phyloP scores from a whole-genome alignment of 2,797 vertebrate species.

The Natrix natrix region DNA sequence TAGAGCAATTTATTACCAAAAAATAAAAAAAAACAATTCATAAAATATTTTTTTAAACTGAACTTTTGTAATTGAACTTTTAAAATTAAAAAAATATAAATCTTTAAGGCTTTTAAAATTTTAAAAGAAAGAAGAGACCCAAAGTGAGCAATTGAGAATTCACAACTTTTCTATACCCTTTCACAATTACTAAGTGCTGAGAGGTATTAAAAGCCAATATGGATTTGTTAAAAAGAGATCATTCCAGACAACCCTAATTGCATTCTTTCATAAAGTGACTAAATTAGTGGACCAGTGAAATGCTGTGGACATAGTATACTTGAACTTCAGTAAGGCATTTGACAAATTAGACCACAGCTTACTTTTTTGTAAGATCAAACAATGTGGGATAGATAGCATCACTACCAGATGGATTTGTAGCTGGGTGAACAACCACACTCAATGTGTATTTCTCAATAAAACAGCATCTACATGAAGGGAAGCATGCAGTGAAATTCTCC shows the following conservation, averaged over 20 bases:
- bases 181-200: background rate
- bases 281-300: background rate
- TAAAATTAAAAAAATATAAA: background rate
- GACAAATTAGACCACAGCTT: background rate
- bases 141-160: background rate
- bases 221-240: too few relatives aligned
- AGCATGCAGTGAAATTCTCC: background rate
- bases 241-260: too few relatives aligned
- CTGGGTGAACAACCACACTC: background rate
- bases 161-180: background rate
- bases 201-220: too few relatives aligned
- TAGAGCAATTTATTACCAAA: background rate
- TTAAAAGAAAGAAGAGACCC: background rate
- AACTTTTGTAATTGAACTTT: background rate
- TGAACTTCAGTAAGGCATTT: background rate
- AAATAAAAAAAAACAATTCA: background rate
- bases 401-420: background rate
- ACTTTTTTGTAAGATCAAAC: background rate
- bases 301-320: background rate
- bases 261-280: too few relatives aligned
- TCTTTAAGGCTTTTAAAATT: background rate
- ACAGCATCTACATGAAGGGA: background rate
- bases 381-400: background rate
- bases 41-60: background rate
- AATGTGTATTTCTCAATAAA: background rate